Evolutionary conservation across 2,113 vertebrate genomes (phyloP).

Genomic region (Fulica atra): DNA sequence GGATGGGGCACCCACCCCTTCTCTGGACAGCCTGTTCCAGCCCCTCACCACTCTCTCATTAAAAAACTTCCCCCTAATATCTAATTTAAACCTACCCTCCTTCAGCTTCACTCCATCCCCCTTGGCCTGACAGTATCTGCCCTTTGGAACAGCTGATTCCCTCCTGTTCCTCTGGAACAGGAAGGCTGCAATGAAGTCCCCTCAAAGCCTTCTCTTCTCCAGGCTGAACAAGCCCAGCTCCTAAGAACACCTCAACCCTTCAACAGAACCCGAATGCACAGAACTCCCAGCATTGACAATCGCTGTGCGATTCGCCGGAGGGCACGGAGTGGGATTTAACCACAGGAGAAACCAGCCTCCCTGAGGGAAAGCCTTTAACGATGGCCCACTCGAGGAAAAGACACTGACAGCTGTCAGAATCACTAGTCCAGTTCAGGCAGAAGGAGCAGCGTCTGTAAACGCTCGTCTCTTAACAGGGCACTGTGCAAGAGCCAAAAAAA

Average conservation of each 20-base stretch:
- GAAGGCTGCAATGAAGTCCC: too few relatives aligned
- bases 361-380: neutral
- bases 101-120: too few relatives aligned
- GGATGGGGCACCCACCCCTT: too few relatives aligned
- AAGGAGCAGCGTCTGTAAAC: neutral
- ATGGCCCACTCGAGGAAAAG: neutral
- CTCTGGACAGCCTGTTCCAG: too few relatives aligned
- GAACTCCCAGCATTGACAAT: neutral
- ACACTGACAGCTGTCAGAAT: neutral
- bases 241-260: neutral
- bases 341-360: neutral
- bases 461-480: neutral
- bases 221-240: too few relatives aligned
- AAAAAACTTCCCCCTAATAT: too few relatives aligned
- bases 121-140: too few relatives aligned
- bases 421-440: neutral
- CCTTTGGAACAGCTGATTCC: too few relatives aligned
- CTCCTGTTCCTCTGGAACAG: too few relatives aligned
- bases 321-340: neutral
- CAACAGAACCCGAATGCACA: neutral
- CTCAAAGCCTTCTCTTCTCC: too few relatives aligned
- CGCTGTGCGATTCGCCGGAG: neutral
- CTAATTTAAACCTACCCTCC: too few relatives aligned
- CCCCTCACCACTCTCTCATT: too few relatives aligned
- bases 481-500: neutral